Evolutionary conservation across 2,113 vertebrate species (phyloP), one percentile per base, ranked within the genome.

Genomic region (Chloropsis cyanopogon): DNA sequence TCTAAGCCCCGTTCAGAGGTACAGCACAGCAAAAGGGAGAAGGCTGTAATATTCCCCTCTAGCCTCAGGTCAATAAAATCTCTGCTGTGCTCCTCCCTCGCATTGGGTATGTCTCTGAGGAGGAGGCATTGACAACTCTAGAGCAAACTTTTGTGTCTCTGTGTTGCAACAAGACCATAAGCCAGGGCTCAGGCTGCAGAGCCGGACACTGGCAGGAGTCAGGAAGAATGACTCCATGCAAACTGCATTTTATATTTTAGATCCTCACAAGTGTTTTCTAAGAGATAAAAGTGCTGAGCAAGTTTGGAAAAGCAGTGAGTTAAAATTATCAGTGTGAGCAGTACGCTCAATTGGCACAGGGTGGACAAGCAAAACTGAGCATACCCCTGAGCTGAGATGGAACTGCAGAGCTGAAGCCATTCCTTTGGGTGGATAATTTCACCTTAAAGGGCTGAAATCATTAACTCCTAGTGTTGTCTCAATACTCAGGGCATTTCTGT

Each of bases 371-470:
- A 73, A 72, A 57, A 35, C 17, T 41, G 44, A 68, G 10, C 28
- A 44, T 14, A 11, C 10, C 21, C 53, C 12, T 1, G 4, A 83
- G 41, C 28, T 1, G 0, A 60, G 14, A 63, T 4, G 21, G 23
- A 86, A 7, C 35, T 44, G 11, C 54, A n/a, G 14, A 49, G 31
- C 50, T 63, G 65, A 71, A 65, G 29, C 21, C 2, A 0, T 28
- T 86, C 50, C 14, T 80, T n/a, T 57, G 17, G 10, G 41, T 14
- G 5, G 10, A 35, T 1, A 4, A 50, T 54, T 82, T 63, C 26
- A 68, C 23, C 14, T 28, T 25, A 23, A 82, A 86, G 20, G 20
- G 12, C 4, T 60, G 26, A 63, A 46, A 41, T 63, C 35, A 78
- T 64, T 47, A 39, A 46, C 47, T 71, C 33, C 15, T 66, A 72